Evolutionary conservation across 2,888 invertebrate species (phyloP).

Genomic region (Cataglyphis albicans): DNA sequence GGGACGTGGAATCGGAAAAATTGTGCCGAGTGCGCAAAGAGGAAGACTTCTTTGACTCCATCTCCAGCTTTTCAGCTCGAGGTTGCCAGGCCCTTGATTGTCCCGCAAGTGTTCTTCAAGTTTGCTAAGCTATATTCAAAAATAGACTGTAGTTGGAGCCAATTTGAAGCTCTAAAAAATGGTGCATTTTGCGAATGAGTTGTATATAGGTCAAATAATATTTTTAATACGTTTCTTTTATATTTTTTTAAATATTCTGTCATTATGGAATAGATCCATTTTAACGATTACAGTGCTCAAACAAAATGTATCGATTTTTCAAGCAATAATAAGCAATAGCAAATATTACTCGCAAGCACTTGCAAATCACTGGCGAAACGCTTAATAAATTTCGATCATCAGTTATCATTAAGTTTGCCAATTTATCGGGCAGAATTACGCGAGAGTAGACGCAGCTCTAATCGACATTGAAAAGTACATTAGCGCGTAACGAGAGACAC

Average conservation of each 20-base stretch:
- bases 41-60: conserved; percentile 50
- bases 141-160: conserved; percentile 24
- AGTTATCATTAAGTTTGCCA: conserved; percentile 22
- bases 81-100: conserved; percentile 53
- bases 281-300: background rate
- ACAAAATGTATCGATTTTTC: background rate
- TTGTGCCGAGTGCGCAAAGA: conserved; percentile 68
- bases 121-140: conserved; percentile 40
- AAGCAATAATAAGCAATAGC: background rate
- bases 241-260: background rate
- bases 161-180: conserved; percentile 43
- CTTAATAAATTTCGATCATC: conserved; percentile 29
- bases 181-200: background rate
- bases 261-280: background rate
- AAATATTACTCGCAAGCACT: background rate
- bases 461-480: conserved; percentile 66
- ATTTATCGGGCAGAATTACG: conserved; percentile 33
- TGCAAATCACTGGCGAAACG: background rate
- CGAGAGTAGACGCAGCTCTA: conserved; percentile 46
- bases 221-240: background rate
- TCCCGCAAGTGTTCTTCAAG: conserved; percentile 44
- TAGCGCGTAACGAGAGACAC: conserved; percentile 61
- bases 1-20: conserved; percentile 71
- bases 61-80: conserved; percentile 37
- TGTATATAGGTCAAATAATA: background rate